Base-by-base conservation (phyloP, 2,888 invertebrate species). In the Mylabris sibirica region DNA sequence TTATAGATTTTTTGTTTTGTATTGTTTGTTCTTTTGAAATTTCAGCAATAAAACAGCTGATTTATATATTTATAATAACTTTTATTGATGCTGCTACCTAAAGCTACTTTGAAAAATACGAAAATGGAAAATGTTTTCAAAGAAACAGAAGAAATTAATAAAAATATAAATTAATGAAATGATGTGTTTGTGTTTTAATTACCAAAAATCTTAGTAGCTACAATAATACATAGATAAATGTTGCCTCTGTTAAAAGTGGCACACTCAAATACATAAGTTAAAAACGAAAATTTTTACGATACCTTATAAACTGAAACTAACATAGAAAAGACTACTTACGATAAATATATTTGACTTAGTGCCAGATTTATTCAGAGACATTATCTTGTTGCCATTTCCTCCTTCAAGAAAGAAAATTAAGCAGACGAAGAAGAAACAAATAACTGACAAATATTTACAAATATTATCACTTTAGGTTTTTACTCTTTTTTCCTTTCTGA, bases 381-480 rank as follows among this genome's bases (percentile, higher is more conserved):
- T 57, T 11, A 41, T 41, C 41, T n/a, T 57, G 57, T 26, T 57
- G 57, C 57, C 57, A 26, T 26, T 26, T 57, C 24, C 57, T 5
- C 26, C 12, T 26, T 53, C 22, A 53, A 53, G 22, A 53, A 53
- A 53, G 24, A 53, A 26, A 57, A 57, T 1, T 26, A 57, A 57
- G 14, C 22, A 57, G 26, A 57, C 4, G 30, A 30, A n/a, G n/a
- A n/a, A n/a, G n/a, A n/a, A n/a, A 30, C 8, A 30, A 57, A 24
- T 24, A 57, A 26, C 12, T 53, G 22, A 53, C 53, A 53, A 57
- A 57, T 57, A 57, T 57, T 57, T 57, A 57, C 57, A 57, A 71
- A 71, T 66, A 68, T 68, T 71, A 71, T 71, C 71, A 71, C 71
- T 71, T 30, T 30, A 30, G 30, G 30, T 30, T 30, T 30, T 30